phyloP scores from a whole-genome alignment of 2,888 invertebrate species.

The Cerastis rubricosa region DNA sequence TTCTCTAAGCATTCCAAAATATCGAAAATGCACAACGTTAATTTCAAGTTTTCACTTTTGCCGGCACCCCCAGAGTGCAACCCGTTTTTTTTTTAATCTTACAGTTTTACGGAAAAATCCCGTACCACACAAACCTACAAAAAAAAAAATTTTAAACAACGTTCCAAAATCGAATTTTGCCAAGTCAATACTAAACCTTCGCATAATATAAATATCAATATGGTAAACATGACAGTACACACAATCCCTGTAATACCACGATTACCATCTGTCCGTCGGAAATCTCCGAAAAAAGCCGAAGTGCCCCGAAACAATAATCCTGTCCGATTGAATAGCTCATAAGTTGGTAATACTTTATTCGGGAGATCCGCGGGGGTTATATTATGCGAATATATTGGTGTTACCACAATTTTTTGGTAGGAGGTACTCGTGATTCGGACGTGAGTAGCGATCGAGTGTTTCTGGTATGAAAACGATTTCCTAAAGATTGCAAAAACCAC shows the following conservation, averaged over 20 bases:
- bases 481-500: too few species aligned
- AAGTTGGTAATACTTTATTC: slow-evolving; percentile 71
- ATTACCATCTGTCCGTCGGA: slow-evolving; percentile 67
- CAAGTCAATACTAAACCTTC: slow-evolving; percentile 36
- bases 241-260: slow-evolving; percentile 57
- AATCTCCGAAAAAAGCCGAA: slow-evolving; percentile 53
- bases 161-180: slow-evolving; percentile 25
- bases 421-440: not conserved
- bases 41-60: too few species aligned
- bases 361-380: slow-evolving; percentile 59
- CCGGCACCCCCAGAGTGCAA: too few species aligned
- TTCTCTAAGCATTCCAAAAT: too few species aligned
- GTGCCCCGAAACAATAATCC: slow-evolving; percentile 67
- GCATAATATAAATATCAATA: slow-evolving; percentile 70
- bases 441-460: slow-evolving; percentile 36
- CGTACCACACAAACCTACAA: not conserved
- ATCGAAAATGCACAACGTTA: too few species aligned
- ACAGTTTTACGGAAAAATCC: not conserved
- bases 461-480: too few species aligned
- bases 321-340: slow-evolving; percentile 69
- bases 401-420: slow-evolving; percentile 38
- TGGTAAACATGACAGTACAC: slow-evolving; percentile 60
- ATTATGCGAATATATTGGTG: slow-evolving; percentile 63
- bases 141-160: slow-evolving; percentile 4
- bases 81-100: too few species aligned